phyloP scores from a whole-genome alignment of 2,888 invertebrate species.

The Plagiodera versicolora region DNA sequence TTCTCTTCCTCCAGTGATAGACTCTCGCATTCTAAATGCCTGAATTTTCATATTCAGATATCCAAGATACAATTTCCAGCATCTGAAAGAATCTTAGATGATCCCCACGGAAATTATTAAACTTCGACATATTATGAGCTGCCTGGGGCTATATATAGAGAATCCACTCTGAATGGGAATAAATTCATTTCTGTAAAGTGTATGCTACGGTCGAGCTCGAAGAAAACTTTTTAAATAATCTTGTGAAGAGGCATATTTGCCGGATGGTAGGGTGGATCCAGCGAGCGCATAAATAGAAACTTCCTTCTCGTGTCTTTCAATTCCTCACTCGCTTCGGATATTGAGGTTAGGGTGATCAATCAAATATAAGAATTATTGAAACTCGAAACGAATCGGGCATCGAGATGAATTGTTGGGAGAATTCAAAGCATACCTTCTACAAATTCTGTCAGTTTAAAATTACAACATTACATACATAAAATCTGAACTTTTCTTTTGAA shows the following conservation, averaged over 20 bases:
- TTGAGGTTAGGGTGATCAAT: slow-evolving; percentile 35
- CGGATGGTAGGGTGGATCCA: slow-evolving; percentile 34
- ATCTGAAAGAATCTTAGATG: neutral
- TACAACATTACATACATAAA: too few relatives aligned
- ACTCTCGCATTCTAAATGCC: neutral
- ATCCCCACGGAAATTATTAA: neutral
- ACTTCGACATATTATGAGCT: slow-evolving; percentile 7
- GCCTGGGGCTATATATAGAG: neutral
- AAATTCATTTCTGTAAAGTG: neutral
- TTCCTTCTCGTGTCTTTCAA: slow-evolving; percentile 25
- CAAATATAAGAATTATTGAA: too few relatives aligned
- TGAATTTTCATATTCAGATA: too few relatives aligned
- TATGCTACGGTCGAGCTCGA: slow-evolving; percentile 8
- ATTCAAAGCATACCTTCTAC: too few relatives aligned
- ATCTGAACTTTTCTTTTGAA: too few relatives aligned
- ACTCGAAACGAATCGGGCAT: too few relatives aligned
- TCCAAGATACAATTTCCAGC: neutral
- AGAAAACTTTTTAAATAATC: slow-evolving; percentile 14
- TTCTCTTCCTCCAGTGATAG: slow-evolving; percentile 5
- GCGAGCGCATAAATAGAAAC: slow-evolving; percentile 33
- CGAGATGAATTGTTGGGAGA: too few relatives aligned
- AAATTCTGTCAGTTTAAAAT: too few relatives aligned
- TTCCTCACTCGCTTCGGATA: slow-evolving; percentile 31
- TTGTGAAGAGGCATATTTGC: slow-evolving; percentile 11
- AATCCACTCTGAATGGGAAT: neutral